Base-by-base conservation (phyloP, 2,797 vertebrate species). In the Neostethus bicornis region DNA sequence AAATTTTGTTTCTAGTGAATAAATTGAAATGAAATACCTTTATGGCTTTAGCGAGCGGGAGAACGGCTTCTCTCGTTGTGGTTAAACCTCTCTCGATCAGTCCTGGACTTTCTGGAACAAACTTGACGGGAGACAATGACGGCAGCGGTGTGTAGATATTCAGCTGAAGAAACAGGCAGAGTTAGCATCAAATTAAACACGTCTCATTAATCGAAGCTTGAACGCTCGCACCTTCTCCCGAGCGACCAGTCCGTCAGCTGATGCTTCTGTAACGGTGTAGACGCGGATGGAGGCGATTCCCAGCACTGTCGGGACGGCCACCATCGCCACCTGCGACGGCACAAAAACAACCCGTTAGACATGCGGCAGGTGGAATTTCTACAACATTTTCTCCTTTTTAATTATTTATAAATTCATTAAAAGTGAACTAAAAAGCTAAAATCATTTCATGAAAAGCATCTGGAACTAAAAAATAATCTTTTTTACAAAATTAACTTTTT, bases 91-190 rank as follows among this genome's bases (percentile, higher is more conserved):
- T 85, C 82, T 96, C 92, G 42, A 97, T 75, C 2, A 11, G 35
- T 7, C 95, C 93, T 0, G 94, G 93, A 34, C 86, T 79, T 29
- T 95, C 93, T 56, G 92, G 90, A 2, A 93, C 0, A 66, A 90
- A 93, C 17, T 61, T 86, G 0, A 66, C 85, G 12, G 75, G 79
- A 37, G 70, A 17, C 12, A 66, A 50, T 54, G 66, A 73, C 8
- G 86, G 74, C 45, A 92, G 84, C 0, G 89, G 76, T 0, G 67
- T 70, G 83, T 98, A 98, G 84, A 98, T 73, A 25, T 94, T 92
- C 43, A 97, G 89, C 95, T 97, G 89, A 2, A 75, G 57, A 55
- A 26, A 62, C 43, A 50, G 13, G 10, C 13, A 68, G 21, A 70
- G 23, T 11, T 24, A 35, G 32, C 4, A 19, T 44, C 12, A 48